phyloP scores from a whole-genome alignment of 2,113 vertebrate species.

The Carollia perspicillata region DNA sequence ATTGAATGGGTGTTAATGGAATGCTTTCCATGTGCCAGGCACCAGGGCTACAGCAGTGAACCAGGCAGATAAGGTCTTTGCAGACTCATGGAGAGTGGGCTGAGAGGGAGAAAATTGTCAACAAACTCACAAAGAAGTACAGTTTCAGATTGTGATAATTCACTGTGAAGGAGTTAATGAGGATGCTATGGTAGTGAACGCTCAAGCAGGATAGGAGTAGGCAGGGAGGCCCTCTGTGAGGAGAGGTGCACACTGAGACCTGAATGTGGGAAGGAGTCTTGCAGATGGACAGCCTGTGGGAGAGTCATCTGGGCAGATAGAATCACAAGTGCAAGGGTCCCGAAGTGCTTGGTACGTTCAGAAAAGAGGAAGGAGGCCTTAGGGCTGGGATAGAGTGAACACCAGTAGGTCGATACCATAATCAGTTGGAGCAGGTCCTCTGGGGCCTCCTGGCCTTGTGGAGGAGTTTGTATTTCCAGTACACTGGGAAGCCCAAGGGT shows the following conservation, averaged over 20 bases:
- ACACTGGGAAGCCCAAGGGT: background rate
- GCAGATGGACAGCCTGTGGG: too few relatives aligned
- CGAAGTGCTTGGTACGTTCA: background rate
- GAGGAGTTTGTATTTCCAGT: background rate
- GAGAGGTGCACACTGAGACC: background rate
- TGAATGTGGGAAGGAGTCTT: background rate
- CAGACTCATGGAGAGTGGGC: too few relatives aligned
- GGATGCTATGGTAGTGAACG: background rate
- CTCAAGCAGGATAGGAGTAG: background rate
- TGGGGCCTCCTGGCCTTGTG: background rate
- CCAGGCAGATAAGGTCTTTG: background rate
- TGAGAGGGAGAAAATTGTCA: background rate
- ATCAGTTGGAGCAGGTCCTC: background rate
- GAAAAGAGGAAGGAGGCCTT: background rate
- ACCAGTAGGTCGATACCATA: rapidly evolving
- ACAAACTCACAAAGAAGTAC: background rate
- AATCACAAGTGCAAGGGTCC: background rate
- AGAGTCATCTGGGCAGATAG: background rate
- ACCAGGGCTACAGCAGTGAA: background rate
- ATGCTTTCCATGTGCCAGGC: background rate
- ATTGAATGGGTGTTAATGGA: background rate
- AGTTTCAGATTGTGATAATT: background rate
- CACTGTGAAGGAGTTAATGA: background rate
- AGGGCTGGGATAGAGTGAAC: background rate
- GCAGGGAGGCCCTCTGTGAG: background rate